A percentile compares a stretch with the other conserved stretches of the same genome.
phyloP scores from a whole-genome alignment of 2,888 invertebrate genomes.

The Noctua comes region DNA sequence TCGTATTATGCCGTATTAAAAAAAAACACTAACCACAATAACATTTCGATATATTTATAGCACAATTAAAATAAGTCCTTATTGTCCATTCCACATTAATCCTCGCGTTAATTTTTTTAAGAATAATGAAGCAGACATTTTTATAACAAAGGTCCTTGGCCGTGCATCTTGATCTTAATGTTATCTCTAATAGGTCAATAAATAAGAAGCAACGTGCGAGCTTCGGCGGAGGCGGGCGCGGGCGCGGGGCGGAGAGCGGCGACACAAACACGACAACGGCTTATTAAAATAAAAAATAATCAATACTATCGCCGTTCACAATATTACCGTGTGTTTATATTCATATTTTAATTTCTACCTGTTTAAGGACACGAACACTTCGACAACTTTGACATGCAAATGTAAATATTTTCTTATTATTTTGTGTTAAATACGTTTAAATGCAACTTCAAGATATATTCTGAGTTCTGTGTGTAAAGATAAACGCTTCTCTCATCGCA shows the following conservation, averaged over 20 bases:
- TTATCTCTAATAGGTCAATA: constrained; percentile 91
- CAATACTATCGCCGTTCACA: constrained; percentile 83
- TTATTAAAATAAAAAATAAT: constrained; percentile 88
- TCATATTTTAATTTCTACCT: constrained; percentile 81
- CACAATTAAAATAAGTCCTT: constrained; percentile 55
- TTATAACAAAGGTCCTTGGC: constrained; percentile 91
- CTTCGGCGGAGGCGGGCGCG: constrained; percentile 75
- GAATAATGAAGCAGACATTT: constrained; percentile 90
- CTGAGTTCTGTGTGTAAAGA: background rate
- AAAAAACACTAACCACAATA: constrained; percentile 25
- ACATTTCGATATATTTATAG: constrained; percentile 51
- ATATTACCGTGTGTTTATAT: constrained; percentile 82
- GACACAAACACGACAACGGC: constrained; percentile 86
- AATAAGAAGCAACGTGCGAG: constrained; percentile 90
- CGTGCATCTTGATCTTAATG: constrained; percentile 90
- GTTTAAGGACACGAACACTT: constrained; percentile 35
- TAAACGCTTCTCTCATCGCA: constrained; percentile 9
- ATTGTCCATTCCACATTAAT: constrained; percentile 78
- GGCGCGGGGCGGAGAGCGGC: constrained; percentile 55
- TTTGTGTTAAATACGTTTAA: constrained; percentile 36
- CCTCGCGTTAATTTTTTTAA: constrained; percentile 84
- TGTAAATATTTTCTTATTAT: constrained; percentile 42
- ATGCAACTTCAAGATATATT: constrained; percentile 44
- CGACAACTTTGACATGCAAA: constrained; percentile 43
- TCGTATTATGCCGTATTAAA: constrained; percentile 17